Conservation (phyloP, 2,888 invertebrate genomes). For the Amiota mariae region DNA sequence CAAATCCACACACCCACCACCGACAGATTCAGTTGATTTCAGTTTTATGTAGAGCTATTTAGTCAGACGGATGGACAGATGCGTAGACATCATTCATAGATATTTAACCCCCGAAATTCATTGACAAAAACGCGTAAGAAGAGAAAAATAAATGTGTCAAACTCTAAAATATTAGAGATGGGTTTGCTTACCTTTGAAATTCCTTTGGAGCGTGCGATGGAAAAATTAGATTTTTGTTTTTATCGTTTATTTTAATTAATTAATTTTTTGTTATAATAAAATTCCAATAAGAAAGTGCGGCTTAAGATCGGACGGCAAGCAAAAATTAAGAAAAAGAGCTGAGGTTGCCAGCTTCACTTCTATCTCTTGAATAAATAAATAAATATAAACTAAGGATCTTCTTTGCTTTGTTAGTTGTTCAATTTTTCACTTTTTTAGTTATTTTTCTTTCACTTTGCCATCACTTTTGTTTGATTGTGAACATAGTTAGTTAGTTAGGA, state of each 20-base stretch:
- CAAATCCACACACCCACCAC: background rate
- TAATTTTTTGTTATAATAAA: background rate
- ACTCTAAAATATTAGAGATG: background rate
- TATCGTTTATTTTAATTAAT: background rate
- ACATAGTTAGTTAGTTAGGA: background rate
- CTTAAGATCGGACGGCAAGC: background rate
- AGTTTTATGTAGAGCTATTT: conserved; percentile 13
- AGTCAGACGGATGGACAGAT: conserved; percentile 4
- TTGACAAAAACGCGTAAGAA: conserved; percentile 34
- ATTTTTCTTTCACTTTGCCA: background rate
- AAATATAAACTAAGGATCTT: no score
- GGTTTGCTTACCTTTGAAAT: conserved; percentile 14
- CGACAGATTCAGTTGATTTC: background rate
- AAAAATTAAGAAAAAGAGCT: background rate
- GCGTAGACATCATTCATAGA: conserved; percentile 47
- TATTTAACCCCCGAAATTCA: conserved; percentile 50
- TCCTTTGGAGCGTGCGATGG: background rate
- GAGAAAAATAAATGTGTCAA: conserved; percentile 4
- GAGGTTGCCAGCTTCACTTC: no score
- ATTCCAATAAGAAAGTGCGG: background rate
- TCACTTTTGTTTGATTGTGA: no score
- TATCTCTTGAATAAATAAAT: no score
- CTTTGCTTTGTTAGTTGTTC: background rate
- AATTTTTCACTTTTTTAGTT: background rate
- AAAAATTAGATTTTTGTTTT: background rate